These are phyloP conservation scores for Pammene fasciana DNA, from an alignment of 2,888 invertebrate species.

Conservation along the genomic window DNA sequence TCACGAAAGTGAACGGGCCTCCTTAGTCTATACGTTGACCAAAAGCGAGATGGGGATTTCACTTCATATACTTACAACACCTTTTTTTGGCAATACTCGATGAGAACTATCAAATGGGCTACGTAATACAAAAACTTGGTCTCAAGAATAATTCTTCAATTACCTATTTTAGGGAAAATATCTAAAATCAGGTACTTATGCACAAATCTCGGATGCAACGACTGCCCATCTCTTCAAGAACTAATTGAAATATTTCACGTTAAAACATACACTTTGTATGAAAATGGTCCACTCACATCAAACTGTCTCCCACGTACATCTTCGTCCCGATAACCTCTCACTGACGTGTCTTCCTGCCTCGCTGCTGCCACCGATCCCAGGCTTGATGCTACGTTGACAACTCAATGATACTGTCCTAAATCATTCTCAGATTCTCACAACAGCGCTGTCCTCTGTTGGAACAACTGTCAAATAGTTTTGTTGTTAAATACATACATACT, in stretches of 20 bases:
- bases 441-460: constrained; percentile 3
- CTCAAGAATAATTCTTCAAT: no score
- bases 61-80: no score
- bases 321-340: constrained; percentile 53
- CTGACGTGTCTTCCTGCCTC: constrained; percentile 41
- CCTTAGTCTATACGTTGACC: no score
- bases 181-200: no score
- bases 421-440: constrained; percentile 37
- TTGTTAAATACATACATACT: background rate
- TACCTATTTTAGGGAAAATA: no score
- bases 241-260: background rate
- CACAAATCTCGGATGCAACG: background rate
- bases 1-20: no score
- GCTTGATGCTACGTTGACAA: constrained; percentile 42
- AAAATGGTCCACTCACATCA: constrained; percentile 10
- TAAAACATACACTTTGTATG: background rate
- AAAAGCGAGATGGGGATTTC: no score
- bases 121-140: no score
- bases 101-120: no score
- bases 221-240: background rate
- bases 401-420: constrained; percentile 45
- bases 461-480: constrained; percentile 19
- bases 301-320: constrained; percentile 54
- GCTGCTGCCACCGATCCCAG: constrained; percentile 39
- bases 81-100: no score